phyloP scores from a whole-genome alignment of 2,888 invertebrate species.

The Nebria salina region DNA sequence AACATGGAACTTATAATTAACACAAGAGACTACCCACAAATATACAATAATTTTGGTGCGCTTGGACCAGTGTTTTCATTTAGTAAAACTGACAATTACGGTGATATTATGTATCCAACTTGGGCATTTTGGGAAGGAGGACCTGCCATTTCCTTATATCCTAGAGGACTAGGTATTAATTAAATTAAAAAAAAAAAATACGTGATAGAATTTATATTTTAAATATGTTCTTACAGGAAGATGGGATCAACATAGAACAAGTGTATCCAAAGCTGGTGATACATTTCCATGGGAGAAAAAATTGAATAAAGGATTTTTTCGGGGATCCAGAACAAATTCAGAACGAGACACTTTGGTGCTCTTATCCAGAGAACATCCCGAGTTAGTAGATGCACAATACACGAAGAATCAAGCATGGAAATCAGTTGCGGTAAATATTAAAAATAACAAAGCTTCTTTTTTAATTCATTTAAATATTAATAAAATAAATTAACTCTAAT shows the following conservation, averaged over 20 bases:
- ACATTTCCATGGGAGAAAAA: constrained; percentile 83
- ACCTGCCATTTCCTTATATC: constrained; percentile 93
- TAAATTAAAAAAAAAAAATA: neutral
- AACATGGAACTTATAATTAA: constrained; percentile 90
- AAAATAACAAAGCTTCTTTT: neutral
- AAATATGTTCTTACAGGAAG: constrained; percentile 67
- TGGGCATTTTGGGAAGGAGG: constrained; percentile 99
- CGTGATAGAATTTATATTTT: neutral
- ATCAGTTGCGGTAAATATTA: constrained; percentile 75
- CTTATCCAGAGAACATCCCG: constrained; percentile 77
- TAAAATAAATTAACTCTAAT: neutral
- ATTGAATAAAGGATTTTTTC: constrained; percentile 79
- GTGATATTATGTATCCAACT: constrained; percentile 94
- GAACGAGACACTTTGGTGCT: constrained; percentile 90
- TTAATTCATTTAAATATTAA: no score
- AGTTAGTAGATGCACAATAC: constrained; percentile 90
- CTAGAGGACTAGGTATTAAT: constrained; percentile 76
- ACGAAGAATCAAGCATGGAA: constrained; percentile 99
- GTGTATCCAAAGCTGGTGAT: constrained; percentile 68
- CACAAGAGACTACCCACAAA: constrained; percentile 93
- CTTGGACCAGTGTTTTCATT: constrained; percentile 92
- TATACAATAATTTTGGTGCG: constrained; percentile 70
- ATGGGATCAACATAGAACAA: constrained; percentile 84
- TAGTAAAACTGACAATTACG: constrained; percentile 87
- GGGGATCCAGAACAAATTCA: constrained; percentile 92